Evolutionary conservation across 2,888 invertebrate species (phyloP), one percentile per base, ranked within the genome.

Genomic region (Ophioninae sp.): DNA sequence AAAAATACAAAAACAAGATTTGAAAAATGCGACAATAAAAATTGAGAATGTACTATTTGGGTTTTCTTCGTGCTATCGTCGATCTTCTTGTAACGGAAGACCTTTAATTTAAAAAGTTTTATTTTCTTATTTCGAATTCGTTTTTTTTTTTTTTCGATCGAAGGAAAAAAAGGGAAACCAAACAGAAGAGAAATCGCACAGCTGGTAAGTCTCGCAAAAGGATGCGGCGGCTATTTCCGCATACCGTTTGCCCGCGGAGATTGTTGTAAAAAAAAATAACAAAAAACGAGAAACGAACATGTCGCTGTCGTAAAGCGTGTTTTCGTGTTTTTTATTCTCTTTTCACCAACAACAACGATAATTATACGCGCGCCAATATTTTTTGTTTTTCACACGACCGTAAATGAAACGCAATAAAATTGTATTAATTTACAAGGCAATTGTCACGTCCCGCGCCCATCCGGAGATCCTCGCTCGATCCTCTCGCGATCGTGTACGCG

Each of bases 381-480:
- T 78, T 70, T 78, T n/a, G n/a, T 72, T 67, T 69, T 79, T 83
- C 67, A 67, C 82, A 76, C 74, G 30, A 79, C 72, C 70, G 79
- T 76, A 83, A 79, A 83, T 72, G 76, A 44, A 72, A 67, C 6
- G 75, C 56, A 56, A 83, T 83, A 79, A 83, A 83, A 76, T 57
- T 68, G 79, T 83, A 61, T 76, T 77, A 77, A 69, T 79, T 80
- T 76, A 73, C 83, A 68, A 73, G 79, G 79, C 83, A 67, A 76
- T 83, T 57, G 37, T 62, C 62, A 37, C 67, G 37, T 41, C 75
- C 50, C 65, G 20, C 67, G 56, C 67, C 44, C 65, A 64, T 59
- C 20, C 70, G 30, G 44, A 44, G 44, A 23, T n/a, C n/a, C n/a
- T n/a, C 61, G 44, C 56, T 61, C 0, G 1, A n/a, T 21, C 8